Conservation (phyloP, 2,797 vertebrate genomes). For the Takifugu rubripes region DNA sequence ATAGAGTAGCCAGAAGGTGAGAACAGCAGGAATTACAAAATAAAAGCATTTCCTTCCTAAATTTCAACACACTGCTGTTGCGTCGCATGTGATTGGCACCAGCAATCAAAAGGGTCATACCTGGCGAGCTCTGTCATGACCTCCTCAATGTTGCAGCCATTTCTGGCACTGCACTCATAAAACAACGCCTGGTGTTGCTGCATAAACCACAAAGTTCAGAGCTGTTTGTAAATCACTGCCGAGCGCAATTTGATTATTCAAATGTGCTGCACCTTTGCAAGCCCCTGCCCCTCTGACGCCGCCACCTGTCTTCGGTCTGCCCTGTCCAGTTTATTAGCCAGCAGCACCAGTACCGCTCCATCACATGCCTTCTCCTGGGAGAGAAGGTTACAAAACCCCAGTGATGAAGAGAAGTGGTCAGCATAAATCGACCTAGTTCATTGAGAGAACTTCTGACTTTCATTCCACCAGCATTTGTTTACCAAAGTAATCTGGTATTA, state of each 20-base stretch:
- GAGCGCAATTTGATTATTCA: slow-evolving; percentile 29
- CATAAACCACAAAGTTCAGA: background rate
- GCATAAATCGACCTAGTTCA: too few species aligned
- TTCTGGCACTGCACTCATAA: slow-evolving; percentile 82
- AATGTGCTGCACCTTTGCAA: slow-evolving; percentile 73
- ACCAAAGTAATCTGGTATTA: too few species aligned
- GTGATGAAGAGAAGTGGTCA: too few species aligned
- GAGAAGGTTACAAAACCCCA: background rate
- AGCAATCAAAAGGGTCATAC: slow-evolving; percentile 52
- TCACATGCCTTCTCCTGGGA: slow-evolving; percentile 75
- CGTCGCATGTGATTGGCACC: background rate
- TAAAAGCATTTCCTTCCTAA: background rate
- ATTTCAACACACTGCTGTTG: background rate
- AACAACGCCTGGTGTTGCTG: slow-evolving; percentile 82
- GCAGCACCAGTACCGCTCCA: slow-evolving; percentile 73
- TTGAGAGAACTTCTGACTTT: too few species aligned
- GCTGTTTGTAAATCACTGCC: slow-evolving; percentile 16
- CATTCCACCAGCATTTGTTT: too few species aligned
- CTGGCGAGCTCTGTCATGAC: slow-evolving; percentile 79
- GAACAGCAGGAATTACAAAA: background rate
- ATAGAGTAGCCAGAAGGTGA: background rate
- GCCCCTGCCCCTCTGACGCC: slow-evolving; percentile 65
- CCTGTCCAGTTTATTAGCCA: slow-evolving; percentile 78
- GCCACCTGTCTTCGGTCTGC: slow-evolving; percentile 62
- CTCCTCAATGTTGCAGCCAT: slow-evolving; percentile 72